Evolutionary conservation across 1,140 invertebrate genomes (phyloP), one percentile per base, ranked within the genome.

Genomic region (Drosophila novamexicana): DNA sequence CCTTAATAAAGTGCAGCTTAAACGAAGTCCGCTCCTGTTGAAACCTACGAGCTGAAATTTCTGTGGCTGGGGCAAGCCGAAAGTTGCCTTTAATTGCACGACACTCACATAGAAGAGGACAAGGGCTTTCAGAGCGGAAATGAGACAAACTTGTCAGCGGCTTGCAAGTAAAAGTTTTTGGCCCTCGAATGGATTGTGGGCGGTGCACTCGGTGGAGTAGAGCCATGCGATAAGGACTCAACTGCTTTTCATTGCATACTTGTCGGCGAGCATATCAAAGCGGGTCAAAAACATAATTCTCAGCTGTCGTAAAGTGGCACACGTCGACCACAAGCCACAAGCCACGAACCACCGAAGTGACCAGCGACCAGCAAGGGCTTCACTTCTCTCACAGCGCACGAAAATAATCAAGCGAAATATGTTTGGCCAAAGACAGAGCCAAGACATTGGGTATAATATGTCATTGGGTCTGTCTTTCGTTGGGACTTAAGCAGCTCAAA

Each of bases 31-130:
- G 45, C 66, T 71, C 59, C 68, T 65, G 59, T 9, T n/a, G 10
- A 34, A n/a, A 18, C 14, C 16, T 49, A 34, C 29, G 16, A 49
- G 12, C 34, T 37, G 29, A 49, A 49, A 61, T 29, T 10, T 36
- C 9, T 50, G 42, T 32, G 44, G 39, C 12, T 6, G 47, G n/a
- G 18, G 50, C 45, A 69, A 6, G 36, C 56, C 39, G 54, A 54
- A 73, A 78, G 62, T 79, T 82, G 83, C 54, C 84, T 80, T 89
- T 88, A 88, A 88, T 83, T 89, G 84, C 68, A 69, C 56, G 22
- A 50, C 80, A 69, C 69, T 71, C 49, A 49, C 56, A 59, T 37
- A 47, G 42, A 54, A 42, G 42, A 54, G 34, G 49, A 12, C 42
- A 50, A 34, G 47, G 67, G 34, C 49, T 76, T 62, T 79, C 75